Evolutionary conservation across 2,797 vertebrate species (phyloP), one percentile per base, ranked within the genome.

Genomic region (Perodicticus potto): DNA sequence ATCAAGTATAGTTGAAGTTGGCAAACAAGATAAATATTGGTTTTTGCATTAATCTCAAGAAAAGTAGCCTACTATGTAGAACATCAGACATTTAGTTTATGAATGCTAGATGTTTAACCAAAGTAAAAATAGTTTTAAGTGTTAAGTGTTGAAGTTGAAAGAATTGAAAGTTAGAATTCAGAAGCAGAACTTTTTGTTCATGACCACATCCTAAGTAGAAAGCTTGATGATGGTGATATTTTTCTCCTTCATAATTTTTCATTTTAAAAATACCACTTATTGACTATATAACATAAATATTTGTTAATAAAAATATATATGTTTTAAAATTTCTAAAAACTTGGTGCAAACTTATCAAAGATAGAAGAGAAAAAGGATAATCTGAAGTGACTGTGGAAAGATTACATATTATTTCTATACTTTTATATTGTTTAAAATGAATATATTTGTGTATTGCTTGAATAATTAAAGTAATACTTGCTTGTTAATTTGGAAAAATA

Each of bases 111-210:
- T 95, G 25, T 65, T 59, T 94, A 61, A 59, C 22, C 49, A 94
- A 94, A 92, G 89, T n/a, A 91, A 91, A 77, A 91, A 78, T 63
- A 61, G 7, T 43, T 93, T 67, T 76, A 65, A 22, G 22, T 92
- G 22, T 92, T n/a, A n/a, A n/a, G n/a, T n/a, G 5, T 80, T 80
- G n/a, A 84, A 73, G 19, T 88, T 65, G 88, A 89, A 91, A 94
- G 37, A 70, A 93, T 89, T 55, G 70, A 70, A 92, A 90, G 59
- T 86, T 59, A 80, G 45, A 80, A 82, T 57, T 78, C 57, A 85
- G 32, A 78, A 90, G 40, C 17, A 91, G 61, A 93, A n/a, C 67
- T 72, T 91, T 89, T 86, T 43, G 49, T 84, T 73, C 12, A 45
- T 95, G 63, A 25, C 40, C 22, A 34, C 40, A 53, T 76, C 83